A percentile compares a stretch with the other conserved stretches of the same genome.
These are phyloP conservation scores for Phyllotreta cruciferae DNA, from an alignment of 2,888 invertebrate species.

Conservation along the genomic window DNA sequence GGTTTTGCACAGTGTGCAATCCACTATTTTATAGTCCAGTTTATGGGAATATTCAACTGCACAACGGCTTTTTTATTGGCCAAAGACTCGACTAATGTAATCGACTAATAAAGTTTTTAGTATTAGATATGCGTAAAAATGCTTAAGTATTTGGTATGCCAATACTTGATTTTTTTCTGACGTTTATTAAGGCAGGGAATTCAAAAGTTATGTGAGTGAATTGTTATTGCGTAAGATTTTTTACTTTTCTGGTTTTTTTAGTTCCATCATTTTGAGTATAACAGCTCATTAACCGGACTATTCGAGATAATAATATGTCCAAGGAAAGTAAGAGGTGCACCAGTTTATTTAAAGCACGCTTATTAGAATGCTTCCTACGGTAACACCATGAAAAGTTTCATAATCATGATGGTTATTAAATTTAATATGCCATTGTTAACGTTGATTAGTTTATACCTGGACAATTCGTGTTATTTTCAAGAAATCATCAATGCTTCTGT, in stretches of 20 bases:
- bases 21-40: conserved; percentile 8
- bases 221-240: no score
- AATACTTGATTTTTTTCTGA: no score
- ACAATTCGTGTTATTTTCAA: not conserved
- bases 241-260: no score
- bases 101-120: no score
- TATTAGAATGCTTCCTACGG: conserved; percentile 9
- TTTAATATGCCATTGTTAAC: conserved; percentile 14
- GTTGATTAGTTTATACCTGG: conserved; percentile 1
- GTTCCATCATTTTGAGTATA: no score
- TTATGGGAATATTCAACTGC: not conserved
- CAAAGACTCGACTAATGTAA: no score
- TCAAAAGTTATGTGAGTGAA: no score
- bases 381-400: conserved; percentile 1
- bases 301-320: not conserved
- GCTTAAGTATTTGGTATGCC: no score
- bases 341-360: not conserved
- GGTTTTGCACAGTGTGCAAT: conserved; percentile 1
- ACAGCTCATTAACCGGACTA: conserved; percentile 3
- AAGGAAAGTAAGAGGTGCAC: conserved; percentile 13
- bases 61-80: no score
- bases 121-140: no score
- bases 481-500: not conserved
- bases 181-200: no score
- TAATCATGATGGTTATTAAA: conserved; percentile 4